These are phyloP conservation scores for Bujurquina vittata DNA, from an alignment of 2,113 vertebrate species.

Conservation along the genomic window DNA sequence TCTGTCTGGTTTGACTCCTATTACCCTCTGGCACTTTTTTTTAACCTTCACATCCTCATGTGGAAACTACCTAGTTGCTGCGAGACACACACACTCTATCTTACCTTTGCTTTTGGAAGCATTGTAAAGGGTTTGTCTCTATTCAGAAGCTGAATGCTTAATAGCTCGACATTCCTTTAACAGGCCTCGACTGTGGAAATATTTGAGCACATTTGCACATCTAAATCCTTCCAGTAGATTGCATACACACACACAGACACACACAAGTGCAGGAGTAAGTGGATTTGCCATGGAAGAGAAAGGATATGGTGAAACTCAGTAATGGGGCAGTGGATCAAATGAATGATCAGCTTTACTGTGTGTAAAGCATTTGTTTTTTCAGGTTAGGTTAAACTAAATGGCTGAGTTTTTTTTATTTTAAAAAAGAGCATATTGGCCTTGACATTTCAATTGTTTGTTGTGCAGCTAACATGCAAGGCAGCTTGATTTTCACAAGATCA, in stretches of 20 bases:
- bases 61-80: constrained; percentile 50
- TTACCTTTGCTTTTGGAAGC: not conserved
- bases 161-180: constrained; percentile 25
- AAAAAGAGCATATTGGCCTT: not conserved
- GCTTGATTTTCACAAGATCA: not conserved
- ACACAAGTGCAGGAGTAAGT: constrained; percentile 13
- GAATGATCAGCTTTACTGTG: not conserved
- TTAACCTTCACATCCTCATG: constrained; percentile 23
- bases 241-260: not conserved
- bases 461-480: not conserved
- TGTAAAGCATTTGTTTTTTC: not conserved
- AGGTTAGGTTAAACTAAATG: not conserved
- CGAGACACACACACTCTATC: not conserved
- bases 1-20: not conserved
- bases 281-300: constrained; percentile 23
- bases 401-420: not conserved
- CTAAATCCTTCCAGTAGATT: constrained; percentile 4
- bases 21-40: not conserved
- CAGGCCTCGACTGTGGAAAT: constrained; percentile 18
- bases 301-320: not conserved
- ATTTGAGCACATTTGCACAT: constrained; percentile 25
- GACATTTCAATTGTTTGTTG: not conserved
- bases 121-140: not conserved
- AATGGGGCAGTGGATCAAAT: constrained; percentile 34
- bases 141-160: constrained; percentile 4